phyloP scores from a whole-genome alignment of 2,888 invertebrate species.

The Emmelina monodactyla region DNA sequence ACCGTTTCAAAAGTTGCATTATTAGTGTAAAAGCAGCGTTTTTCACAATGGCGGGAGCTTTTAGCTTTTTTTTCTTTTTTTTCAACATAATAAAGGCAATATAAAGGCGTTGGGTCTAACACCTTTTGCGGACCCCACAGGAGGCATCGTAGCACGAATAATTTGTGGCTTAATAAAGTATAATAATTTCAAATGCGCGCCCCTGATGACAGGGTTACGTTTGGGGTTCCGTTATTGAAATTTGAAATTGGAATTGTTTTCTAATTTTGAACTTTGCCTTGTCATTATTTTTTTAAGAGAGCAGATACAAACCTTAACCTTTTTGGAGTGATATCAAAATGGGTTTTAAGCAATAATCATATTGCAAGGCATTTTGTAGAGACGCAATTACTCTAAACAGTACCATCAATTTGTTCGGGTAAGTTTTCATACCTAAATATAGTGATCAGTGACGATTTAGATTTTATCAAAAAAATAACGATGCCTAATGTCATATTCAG shows the following conservation, averaged over 20 bases:
- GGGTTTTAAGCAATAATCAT: no score
- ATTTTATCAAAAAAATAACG: background rate
- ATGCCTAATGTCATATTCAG: background rate
- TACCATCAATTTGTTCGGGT: conserved; percentile 1
- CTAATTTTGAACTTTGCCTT: background rate
- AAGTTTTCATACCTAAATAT: conserved; percentile 1
- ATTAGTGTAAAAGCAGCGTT: conserved; percentile 42
- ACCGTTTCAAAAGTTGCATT: conserved; percentile 37
- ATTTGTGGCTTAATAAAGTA: conserved; percentile 59
- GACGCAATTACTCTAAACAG: conserved; percentile 1
- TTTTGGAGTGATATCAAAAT: no score
- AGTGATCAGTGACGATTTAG: conserved; percentile 1
- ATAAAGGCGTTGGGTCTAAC: conserved; percentile 57
- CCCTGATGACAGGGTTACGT: conserved; percentile 1
- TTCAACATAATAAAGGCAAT: conserved; percentile 55
- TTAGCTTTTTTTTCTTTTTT: conserved; percentile 33
- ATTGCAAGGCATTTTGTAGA: no score
- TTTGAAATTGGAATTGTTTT: background rate
- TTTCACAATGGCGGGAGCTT: conserved; percentile 33
- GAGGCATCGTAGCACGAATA: conserved; percentile 37
- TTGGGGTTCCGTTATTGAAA: background rate
- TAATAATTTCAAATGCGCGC: conserved; percentile 31
- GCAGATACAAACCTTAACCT: no score
- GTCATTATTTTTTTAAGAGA: background rate
- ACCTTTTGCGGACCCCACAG: conserved; percentile 60